These are phyloP conservation scores for Drosophila asahinai DNA, from an alignment of 1,140 invertebrate species.

Conservation along the genomic window DNA sequence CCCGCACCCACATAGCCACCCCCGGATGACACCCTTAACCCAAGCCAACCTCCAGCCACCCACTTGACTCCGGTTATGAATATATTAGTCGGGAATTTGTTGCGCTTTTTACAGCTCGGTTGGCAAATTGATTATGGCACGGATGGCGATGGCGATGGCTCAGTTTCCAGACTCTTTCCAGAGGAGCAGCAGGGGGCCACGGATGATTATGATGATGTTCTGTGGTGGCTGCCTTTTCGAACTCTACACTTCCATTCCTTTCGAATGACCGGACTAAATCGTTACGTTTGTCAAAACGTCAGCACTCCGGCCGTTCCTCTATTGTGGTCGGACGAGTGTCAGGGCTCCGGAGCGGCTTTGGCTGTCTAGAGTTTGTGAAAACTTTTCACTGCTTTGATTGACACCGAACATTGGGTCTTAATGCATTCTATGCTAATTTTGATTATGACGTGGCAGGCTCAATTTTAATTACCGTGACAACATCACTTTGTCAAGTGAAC, in stretches of 20 bases:
- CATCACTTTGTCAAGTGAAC: conserved; percentile 48
- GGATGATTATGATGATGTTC: conserved; percentile 35
- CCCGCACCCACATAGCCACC: conserved; percentile 5
- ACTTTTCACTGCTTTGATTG: conserved; percentile 77
- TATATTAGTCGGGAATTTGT: conserved; percentile 74
- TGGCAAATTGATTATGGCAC: conserved; percentile 59
- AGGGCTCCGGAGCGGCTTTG: not conserved
- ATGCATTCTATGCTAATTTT: conserved; percentile 84
- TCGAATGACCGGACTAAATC: conserved; percentile 59
- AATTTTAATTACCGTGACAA: conserved; percentile 77
- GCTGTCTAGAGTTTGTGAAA: conserved; percentile 65
- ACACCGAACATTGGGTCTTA: conserved; percentile 79
- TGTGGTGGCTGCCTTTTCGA: conserved; percentile 46
- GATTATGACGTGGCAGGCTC: conserved; percentile 61
- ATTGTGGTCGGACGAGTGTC: conserved; percentile 40
- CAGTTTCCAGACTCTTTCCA: conserved; percentile 18
- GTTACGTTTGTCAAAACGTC: conserved; percentile 81
- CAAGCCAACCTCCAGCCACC: conserved; percentile 23
- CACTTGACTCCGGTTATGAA: conserved; percentile 69
- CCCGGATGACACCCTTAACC: conserved; percentile 11
- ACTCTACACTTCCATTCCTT: conserved; percentile 39
- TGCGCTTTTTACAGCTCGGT: conserved; percentile 58
- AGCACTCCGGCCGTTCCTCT: conserved; percentile 45
- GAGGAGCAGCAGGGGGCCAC: conserved; percentile 12
- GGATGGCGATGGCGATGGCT: conserved; percentile 7